Conservation (phyloP, 1,140 invertebrate genomes). For the Argopecten irradians region DNA sequence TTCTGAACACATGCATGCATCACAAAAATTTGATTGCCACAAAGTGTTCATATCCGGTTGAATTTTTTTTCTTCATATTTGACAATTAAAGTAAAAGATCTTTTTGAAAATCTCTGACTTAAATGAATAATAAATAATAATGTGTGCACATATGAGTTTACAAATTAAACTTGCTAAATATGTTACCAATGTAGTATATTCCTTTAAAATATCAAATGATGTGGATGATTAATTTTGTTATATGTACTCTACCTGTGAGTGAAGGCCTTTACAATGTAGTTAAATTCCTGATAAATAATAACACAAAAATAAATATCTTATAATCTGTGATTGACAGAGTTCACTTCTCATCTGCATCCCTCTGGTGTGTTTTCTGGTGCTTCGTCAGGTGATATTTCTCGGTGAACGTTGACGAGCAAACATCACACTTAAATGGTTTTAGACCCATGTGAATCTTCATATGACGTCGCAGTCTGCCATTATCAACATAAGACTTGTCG, state of each 20-base stretch:
- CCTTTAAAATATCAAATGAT: neutral
- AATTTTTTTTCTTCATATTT: too few species aligned
- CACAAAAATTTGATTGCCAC: too few species aligned
- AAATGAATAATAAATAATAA: too few species aligned
- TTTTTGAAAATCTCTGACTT: too few species aligned
- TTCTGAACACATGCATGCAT: too few species aligned
- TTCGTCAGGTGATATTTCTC: slow-evolving; percentile 7
- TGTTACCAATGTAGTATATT: too few species aligned
- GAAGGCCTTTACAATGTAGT: neutral
- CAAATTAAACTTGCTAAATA: too few species aligned
- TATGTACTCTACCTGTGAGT: neutral
- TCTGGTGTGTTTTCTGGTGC: slow-evolving; percentile 14
- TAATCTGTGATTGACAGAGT: neutral
- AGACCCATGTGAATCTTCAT: slow-evolving; percentile 29
- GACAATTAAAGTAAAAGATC: too few species aligned
- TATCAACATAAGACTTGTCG: neutral
- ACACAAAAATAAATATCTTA: neutral
- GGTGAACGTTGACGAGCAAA: neutral
- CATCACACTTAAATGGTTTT: slow-evolving; percentile 12
- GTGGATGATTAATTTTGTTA: neutral
- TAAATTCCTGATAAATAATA: neutral
- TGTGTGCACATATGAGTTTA: too few species aligned
- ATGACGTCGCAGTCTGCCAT: slow-evolving; percentile 23
- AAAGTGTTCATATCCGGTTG: too few species aligned
- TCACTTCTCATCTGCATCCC: neutral